A percentile compares a stretch with the other conserved stretches of the same genome.
phyloP scores from a whole-genome alignment of 2,113 vertebrate genomes.

The Ia io region DNA sequence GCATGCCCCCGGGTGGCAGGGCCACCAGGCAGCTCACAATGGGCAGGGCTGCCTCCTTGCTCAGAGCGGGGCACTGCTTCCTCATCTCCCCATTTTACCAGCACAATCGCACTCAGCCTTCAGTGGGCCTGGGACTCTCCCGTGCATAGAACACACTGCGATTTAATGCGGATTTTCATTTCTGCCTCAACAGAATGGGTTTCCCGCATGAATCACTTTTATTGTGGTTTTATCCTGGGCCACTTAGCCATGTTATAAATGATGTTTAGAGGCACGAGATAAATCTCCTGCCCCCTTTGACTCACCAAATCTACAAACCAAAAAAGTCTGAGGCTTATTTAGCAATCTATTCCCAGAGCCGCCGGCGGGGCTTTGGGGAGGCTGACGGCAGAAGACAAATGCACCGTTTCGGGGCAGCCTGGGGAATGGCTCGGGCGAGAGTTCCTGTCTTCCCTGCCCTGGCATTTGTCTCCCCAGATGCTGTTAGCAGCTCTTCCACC shows the following conservation, averaged over 20 bases:
- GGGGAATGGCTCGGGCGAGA: background rate
- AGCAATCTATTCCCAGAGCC: slow-evolving; percentile 5
- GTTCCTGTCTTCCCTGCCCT: background rate
- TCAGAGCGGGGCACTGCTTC: background rate
- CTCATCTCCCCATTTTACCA: background rate
- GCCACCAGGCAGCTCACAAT: background rate
- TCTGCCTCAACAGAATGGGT: slow-evolving; percentile 21
- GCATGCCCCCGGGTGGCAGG: background rate
- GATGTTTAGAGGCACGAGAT: slow-evolving; percentile 10
- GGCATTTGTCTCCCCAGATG: background rate
- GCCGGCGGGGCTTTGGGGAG: background rate
- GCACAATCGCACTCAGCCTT: background rate
- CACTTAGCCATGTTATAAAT: slow-evolving; percentile 56
- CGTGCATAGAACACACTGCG: background rate
- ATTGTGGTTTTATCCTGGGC: slow-evolving; percentile 19
- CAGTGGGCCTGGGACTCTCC: background rate
- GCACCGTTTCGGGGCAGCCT: background rate
- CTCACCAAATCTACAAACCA: slow-evolving; percentile 13
- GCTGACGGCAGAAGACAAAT: background rate
- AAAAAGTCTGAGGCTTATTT: slow-evolving; percentile 17
- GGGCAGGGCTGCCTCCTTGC: background rate
- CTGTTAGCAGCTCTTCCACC: background rate
- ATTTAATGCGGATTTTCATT: slow-evolving; percentile 42
- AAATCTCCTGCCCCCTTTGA: slow-evolving; percentile 50
- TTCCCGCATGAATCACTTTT: slow-evolving; percentile 54